Percentiles rank a stretch among this genome's conserved stretches.
These are phyloP conservation scores for Drosophila varians DNA, from an alignment of 1,140 invertebrate species.

Conservation along the genomic window DNA sequence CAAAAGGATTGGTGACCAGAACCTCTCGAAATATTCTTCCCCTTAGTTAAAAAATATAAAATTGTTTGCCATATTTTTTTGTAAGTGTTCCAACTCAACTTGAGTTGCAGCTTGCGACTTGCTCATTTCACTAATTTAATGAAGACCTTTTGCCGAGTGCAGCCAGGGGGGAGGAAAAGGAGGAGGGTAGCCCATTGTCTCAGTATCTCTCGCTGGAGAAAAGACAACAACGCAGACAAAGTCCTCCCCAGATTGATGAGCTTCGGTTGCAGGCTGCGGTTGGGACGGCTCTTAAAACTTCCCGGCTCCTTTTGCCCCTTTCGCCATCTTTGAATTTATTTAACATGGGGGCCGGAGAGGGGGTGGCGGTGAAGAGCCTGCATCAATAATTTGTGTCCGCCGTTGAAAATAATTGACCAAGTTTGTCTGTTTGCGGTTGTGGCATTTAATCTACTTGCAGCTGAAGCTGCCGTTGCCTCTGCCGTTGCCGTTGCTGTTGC, in stretches of 20 bases:
- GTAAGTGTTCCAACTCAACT: constrained; percentile 12
- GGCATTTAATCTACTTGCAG: constrained; percentile 81
- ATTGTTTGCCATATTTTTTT: not conserved
- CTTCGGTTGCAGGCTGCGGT: constrained; percentile 36
- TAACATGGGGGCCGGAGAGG: not conserved
- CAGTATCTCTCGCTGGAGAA: constrained; percentile 21
- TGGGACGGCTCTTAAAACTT: constrained; percentile 27
- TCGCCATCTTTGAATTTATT: constrained; percentile 23
- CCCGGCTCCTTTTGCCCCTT: not conserved
- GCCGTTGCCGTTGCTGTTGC: too few relatives aligned
- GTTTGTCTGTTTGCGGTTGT: constrained; percentile 80
- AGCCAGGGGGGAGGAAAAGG: constrained; percentile 10
- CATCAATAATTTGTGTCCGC: constrained; percentile 82
- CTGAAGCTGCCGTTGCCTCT: constrained; percentile 26
- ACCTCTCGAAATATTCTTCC: too few relatives aligned
- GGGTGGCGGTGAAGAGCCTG: constrained; percentile 31
- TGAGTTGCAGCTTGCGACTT: constrained; percentile 42
- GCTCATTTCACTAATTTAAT: constrained; percentile 82
- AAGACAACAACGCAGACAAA: constrained; percentile 28
- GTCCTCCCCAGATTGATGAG: constrained; percentile 69
- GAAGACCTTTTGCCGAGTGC: constrained; percentile 67
- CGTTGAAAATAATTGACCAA: constrained; percentile 82
- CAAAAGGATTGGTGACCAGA: too few relatives aligned
- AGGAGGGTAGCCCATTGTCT: constrained; percentile 64
- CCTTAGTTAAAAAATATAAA: too few relatives aligned